These are phyloP conservation scores for Phyllostomus discolor DNA, from an alignment of 2,113 vertebrate species.

Conservation along the genomic window DNA sequence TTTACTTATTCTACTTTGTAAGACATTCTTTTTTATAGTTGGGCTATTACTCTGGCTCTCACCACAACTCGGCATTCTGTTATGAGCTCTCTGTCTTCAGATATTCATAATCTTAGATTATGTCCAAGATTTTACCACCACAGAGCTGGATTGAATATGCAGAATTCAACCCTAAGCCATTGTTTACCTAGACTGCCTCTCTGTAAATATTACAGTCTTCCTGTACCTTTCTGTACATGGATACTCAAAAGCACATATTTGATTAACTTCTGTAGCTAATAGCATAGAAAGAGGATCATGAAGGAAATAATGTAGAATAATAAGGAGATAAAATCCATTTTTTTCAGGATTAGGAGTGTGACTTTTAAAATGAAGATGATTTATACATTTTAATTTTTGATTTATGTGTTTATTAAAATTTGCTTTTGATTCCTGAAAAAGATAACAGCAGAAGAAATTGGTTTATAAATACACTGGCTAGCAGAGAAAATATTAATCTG, in stretches of 20 bases:
- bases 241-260: background rate
- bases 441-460: background rate
- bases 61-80: background rate
- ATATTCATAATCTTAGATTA: background rate
- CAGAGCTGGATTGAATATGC: background rate
- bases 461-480: background rate
- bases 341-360: background rate
- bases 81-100: background rate
- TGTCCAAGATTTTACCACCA: background rate
- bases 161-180: background rate
- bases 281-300: background rate
- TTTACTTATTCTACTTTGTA: background rate
- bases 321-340: background rate
- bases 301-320: background rate
- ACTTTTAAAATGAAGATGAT: background rate
- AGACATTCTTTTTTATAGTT: background rate
- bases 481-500: background rate
- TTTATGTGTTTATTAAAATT: slow-evolving; percentile 20
- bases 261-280: background rate
- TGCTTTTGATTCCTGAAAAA: background rate
- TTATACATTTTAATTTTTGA: slow-evolving; percentile 32
- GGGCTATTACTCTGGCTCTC: background rate
- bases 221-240: background rate
- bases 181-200: background rate
- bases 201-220: background rate